Conservation (phyloP, 2,888 invertebrate genomes). For the Apamea sordens region DNA sequence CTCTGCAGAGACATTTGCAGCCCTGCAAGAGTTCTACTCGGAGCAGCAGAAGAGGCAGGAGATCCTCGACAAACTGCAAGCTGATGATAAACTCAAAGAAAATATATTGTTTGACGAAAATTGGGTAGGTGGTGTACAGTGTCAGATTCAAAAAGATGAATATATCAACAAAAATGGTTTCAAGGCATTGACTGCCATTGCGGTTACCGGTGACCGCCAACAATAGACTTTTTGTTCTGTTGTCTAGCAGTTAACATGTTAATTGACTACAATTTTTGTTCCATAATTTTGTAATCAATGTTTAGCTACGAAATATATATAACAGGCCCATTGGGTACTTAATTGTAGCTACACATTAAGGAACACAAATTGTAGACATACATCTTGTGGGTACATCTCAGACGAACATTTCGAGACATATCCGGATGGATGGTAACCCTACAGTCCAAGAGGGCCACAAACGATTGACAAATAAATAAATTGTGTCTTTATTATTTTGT, state of each 20-base stretch:
- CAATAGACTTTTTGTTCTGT: too few species aligned
- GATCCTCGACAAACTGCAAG: constrained; percentile 86
- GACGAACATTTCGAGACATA: too few species aligned
- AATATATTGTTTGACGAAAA: constrained; percentile 93
- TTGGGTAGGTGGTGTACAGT: constrained; percentile 91
- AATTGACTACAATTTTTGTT: not conserved
- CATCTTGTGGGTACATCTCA: not conserved
- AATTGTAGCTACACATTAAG: not conserved
- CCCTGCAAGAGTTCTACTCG: constrained; percentile 94
- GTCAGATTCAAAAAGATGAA: not conserved
- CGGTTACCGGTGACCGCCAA: too few species aligned
- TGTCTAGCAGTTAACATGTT: not conserved
- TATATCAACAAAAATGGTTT: not conserved
- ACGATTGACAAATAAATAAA: not conserved
- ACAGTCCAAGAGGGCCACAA: not conserved
- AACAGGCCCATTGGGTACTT: not conserved
- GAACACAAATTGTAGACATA: not conserved
- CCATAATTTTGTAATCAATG: not conserved
- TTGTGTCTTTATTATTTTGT: not conserved
- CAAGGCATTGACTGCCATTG: too few species aligned
- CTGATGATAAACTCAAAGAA: constrained; percentile 83
- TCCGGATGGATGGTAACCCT: not conserved
- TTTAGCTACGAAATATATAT: too few species aligned
- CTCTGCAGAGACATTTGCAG: constrained; percentile 93
- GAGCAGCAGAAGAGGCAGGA: constrained; percentile 92